Evolutionary conservation across 2,113 vertebrate genomes (phyloP).

Genomic region (Malurus cyaneus): DNA sequence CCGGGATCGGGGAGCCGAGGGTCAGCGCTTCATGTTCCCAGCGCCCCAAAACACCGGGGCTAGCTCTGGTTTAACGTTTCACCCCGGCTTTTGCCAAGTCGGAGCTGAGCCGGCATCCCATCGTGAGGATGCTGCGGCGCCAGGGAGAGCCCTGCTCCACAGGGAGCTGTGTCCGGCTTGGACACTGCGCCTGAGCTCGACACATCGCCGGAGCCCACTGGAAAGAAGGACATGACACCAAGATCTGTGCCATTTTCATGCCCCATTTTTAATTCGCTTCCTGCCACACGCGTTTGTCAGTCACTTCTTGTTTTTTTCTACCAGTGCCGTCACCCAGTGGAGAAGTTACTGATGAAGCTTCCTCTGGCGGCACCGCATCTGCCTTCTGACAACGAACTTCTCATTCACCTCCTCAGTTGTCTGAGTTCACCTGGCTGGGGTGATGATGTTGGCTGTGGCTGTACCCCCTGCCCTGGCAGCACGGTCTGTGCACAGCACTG

Average conservation of each 20-base stretch:
- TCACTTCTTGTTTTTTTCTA: background rate
- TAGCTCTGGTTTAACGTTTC: fast-evolving
- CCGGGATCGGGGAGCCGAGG: background rate
- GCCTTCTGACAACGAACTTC: background rate
- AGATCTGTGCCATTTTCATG: background rate
- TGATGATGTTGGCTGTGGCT: background rate
- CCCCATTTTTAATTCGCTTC: background rate
- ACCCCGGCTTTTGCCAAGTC: background rate
- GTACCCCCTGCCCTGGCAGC: background rate
- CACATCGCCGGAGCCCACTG: background rate
- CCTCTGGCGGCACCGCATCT: background rate
- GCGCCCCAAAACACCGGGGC: fast-evolving
- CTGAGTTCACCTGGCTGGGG: background rate
- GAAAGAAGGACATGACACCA: fast-evolving
- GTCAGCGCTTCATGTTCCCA: fast-evolving
- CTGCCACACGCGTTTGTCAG: background rate
- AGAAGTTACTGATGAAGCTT: background rate
- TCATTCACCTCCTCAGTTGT: background rate
- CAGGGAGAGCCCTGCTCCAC: background rate
- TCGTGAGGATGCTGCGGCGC: background rate
- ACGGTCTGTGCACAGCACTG: background rate
- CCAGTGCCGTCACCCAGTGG: background rate
- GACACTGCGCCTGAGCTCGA: background rate
- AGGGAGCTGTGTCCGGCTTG: background rate
- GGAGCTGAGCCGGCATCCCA: background rate